A percentile compares a stretch with the other conserved stretches of the same genome.
These are phyloP conservation scores for Serripes groenlandicus DNA, from an alignment of 2,888 invertebrate species.

Conservation along the genomic window DNA sequence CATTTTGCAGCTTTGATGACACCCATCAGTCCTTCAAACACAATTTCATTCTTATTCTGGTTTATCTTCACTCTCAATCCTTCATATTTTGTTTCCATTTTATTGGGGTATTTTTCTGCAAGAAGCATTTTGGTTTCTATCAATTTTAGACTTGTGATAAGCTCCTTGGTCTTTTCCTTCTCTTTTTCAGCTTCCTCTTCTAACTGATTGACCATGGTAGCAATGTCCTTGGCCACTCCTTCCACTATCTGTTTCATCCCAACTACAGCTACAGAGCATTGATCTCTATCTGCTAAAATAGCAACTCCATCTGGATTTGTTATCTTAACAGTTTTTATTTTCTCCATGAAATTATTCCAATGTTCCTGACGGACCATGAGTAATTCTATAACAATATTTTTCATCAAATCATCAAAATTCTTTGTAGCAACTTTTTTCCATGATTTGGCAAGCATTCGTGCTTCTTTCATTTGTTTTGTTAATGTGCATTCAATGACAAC, in stretches of 20 bases:
- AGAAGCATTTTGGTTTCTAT: slow-evolving; percentile 55
- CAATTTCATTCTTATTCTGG: slow-evolving; percentile 52
- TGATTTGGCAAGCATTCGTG: slow-evolving; percentile 45
- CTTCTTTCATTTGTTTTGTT: slow-evolving; percentile 48
- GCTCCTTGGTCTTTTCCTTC: slow-evolving; percentile 35
- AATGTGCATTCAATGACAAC: slow-evolving; percentile 53
- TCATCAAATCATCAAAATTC: slow-evolving; percentile 33
- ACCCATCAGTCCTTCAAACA: slow-evolving; percentile 38
- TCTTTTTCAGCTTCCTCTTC: slow-evolving; percentile 38
- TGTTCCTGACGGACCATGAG: not conserved
- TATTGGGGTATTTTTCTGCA: slow-evolving; percentile 45
- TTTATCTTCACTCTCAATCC: slow-evolving; percentile 47
- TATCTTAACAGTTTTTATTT: not conserved
- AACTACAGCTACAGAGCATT: slow-evolving; percentile 11
- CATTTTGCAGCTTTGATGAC: slow-evolving; percentile 35
- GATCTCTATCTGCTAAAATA: slow-evolving; percentile 15
- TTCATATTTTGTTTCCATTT: slow-evolving; percentile 37
- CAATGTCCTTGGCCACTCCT: slow-evolving; percentile 5
- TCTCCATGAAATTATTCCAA: slow-evolving; percentile 23
- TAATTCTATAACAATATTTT: slow-evolving; percentile 9
- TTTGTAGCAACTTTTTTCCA: slow-evolving; percentile 53
- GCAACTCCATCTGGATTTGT: slow-evolving; percentile 29
- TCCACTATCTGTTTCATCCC: slow-evolving; percentile 16
- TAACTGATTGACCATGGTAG: not conserved
- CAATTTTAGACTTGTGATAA: slow-evolving; percentile 20